Conservation (phyloP, 1,140 invertebrate genomes). For the Cecropterus lyciades region DNA sequence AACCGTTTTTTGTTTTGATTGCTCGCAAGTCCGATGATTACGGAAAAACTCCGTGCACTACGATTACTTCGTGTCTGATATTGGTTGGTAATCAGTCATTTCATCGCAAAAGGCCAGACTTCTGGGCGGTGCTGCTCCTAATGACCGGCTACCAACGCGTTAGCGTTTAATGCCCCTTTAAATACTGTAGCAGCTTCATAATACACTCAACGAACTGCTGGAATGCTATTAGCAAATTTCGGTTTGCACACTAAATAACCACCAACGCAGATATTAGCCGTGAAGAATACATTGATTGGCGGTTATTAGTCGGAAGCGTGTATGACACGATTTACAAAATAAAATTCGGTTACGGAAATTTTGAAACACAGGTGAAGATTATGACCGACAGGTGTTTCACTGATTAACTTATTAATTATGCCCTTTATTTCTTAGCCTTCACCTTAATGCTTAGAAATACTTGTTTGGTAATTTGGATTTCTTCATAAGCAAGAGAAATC, state of each 20-base stretch:
- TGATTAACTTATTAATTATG: constrained; percentile 28
- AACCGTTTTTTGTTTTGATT: constrained; percentile 31
- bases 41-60: constrained; percentile 51
- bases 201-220: constrained; percentile 48
- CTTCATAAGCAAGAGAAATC: constrained; percentile 7
- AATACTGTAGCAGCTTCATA: constrained; percentile 51
- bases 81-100: constrained; percentile 62
- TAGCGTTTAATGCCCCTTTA: constrained; percentile 63
- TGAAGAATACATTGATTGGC: constrained; percentile 49
- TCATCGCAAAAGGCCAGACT: constrained; percentile 58
- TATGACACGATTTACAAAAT: constrained; percentile 56
- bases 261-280: constrained; percentile 61
- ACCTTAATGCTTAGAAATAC: constrained; percentile 7
- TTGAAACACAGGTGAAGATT: constrained; percentile 33
- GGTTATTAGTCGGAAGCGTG: constrained; percentile 57
- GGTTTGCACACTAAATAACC: constrained; percentile 59
- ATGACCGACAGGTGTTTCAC: constrained; percentile 29
- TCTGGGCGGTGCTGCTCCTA: constrained; percentile 50
- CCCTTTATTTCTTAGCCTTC: constrained; percentile 11
- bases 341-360: constrained; percentile 36
- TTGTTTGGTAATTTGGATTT: neutral
- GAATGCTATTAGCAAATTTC: constrained; percentile 63
- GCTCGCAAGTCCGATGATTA: constrained; percentile 47
- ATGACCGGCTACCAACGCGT: constrained; percentile 60
- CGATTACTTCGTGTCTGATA: constrained; percentile 61